Percentiles rank a stretch among this genome's conserved stretches.
These are phyloP conservation scores for Hemibagrus wyckioides DNA, from an alignment of 2,113 vertebrate genomes.

Conservation along the genomic window DNA sequence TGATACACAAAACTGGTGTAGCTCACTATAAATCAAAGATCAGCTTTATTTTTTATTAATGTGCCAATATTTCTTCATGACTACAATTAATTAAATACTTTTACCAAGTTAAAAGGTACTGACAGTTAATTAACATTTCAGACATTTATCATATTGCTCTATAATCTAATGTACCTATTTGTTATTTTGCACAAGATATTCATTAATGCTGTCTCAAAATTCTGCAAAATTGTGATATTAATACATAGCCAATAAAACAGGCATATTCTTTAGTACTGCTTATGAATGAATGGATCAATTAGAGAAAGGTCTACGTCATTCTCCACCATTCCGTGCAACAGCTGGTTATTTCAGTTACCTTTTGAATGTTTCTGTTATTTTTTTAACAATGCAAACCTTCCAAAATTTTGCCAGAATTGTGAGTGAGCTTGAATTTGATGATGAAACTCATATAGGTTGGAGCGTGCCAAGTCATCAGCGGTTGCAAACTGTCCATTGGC, in stretches of 20 bases:
- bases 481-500: slow-evolving; percentile 2
- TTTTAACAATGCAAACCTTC: slow-evolving; percentile 35
- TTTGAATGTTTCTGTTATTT: slow-evolving; percentile 17
- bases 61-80: neutral
- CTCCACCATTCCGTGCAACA: neutral
- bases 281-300: neutral
- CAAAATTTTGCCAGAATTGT: slow-evolving; percentile 45
- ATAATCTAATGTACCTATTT: neutral
- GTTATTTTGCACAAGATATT: neutral
- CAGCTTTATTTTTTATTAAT: neutral
- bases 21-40: neutral
- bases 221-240: neutral
- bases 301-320: neutral
- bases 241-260: neutral
- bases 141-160: neutral
- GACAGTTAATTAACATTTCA: neutral
- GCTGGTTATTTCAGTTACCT: neutral
- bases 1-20: neutral
- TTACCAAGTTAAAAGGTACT: neutral
- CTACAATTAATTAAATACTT: neutral
- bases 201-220: neutral
- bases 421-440: slow-evolving; percentile 33
- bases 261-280: neutral
- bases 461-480: slow-evolving; percentile 13
- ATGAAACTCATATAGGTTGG: slow-evolving; percentile 26